Percentiles rank a stretch among this genome's conserved stretches.
These are phyloP conservation scores for Mythimna lalbum DNA, from an alignment of 2,888 invertebrate species.

Conservation along the genomic window DNA sequence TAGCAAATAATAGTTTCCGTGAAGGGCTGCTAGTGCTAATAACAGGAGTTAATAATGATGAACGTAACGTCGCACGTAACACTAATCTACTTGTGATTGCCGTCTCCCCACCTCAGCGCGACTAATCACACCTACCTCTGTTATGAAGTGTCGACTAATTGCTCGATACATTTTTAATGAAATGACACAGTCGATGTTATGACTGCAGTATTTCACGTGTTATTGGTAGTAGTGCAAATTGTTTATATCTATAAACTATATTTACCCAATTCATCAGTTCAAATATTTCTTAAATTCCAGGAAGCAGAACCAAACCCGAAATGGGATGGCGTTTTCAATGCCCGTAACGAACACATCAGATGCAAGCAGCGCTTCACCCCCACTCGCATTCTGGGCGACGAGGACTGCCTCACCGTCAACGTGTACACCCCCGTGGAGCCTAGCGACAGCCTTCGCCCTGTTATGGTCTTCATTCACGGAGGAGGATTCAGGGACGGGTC, in stretches of 20 bases:
- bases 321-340: slow-evolving; percentile 80
- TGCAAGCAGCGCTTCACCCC: slow-evolving; percentile 81
- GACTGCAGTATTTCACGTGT: slow-evolving; percentile 21
- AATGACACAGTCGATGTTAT: slow-evolving; percentile 20
- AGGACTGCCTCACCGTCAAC: slow-evolving; percentile 84
- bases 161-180: slow-evolving; percentile 48
- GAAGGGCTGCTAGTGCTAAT: slow-evolving; percentile 38
- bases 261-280: not conserved
- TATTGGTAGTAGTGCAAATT: not conserved
- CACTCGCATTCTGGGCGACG: slow-evolving; percentile 73
- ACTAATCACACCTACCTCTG: slow-evolving; percentile 48
- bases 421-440: slow-evolving; percentile 78
- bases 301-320: slow-evolving; percentile 71
- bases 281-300: slow-evolving; percentile 70
- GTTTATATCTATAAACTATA: not conserved
- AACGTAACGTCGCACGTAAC: slow-evolving; percentile 48
- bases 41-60: slow-evolving; percentile 54
- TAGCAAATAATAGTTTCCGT: slow-evolving; percentile 47
- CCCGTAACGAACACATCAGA: slow-evolving; percentile 78
- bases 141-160: slow-evolving; percentile 43
- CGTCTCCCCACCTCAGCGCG: slow-evolving; percentile 2
- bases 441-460: slow-evolving; percentile 70
- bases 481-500: slow-evolving; percentile 86
- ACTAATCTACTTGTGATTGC: slow-evolving; percentile 65
- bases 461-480: slow-evolving; percentile 87